Evolutionary conservation across 2,113 vertebrate species (phyloP).

Genomic region (Cyprinus carpio): DNA sequence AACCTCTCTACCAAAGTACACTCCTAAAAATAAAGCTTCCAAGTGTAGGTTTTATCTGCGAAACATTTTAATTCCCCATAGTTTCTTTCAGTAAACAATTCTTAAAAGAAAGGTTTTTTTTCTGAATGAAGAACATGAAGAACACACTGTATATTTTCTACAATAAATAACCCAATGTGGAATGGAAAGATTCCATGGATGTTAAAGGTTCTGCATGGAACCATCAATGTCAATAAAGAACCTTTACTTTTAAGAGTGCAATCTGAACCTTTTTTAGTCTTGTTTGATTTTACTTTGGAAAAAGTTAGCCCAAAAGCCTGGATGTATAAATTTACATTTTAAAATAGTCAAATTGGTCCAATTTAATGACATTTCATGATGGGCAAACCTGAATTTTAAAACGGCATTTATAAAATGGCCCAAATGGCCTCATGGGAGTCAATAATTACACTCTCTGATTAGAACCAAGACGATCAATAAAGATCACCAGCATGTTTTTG

Average conservation of each 20-base stretch:
- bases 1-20: background rate
- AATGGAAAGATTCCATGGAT: background rate
- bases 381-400: background rate
- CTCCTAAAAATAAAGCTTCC: background rate
- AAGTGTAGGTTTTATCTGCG: background rate
- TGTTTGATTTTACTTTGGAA: background rate
- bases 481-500: conserved; percentile 49
- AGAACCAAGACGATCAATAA: conserved; percentile 55
- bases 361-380: background rate
- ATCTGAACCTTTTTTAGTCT: background rate
- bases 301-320: background rate
- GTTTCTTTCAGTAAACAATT: background rate
- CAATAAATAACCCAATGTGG: too few species aligned
- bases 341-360: background rate
- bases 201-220: background rate
- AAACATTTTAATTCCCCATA: background rate
- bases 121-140: background rate
- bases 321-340: background rate
- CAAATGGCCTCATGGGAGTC: conserved; percentile 39
- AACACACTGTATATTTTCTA: too few species aligned
- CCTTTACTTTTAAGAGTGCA: background rate
- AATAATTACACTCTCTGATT: conserved; percentile 54
- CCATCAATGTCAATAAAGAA: too few species aligned
- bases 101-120: too few species aligned
- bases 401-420: conserved; percentile 28